Conservation (phyloP, 2,113 vertebrate genomes). For the Leiothrix lutea region DNA sequence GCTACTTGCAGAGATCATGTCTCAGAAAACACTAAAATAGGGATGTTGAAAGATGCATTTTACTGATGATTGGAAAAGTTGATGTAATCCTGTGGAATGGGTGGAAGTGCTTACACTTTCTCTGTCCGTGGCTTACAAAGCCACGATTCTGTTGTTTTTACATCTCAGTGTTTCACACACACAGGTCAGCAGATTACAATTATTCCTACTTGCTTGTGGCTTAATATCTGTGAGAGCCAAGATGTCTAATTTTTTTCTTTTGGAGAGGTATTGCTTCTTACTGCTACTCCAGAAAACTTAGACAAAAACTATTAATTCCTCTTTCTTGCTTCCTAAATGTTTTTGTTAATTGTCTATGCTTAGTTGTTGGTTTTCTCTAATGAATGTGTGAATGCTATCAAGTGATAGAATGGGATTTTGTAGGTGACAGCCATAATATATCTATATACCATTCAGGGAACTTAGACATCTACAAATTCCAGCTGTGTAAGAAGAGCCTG, state of each 20-base stretch:
- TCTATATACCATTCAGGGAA: background rate
- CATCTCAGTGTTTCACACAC: background rate
- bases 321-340: background rate
- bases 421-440: background rate
- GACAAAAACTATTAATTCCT: background rate
- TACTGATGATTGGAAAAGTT: background rate
- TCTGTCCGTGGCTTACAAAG: rapidly evolving
- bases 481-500: background rate
- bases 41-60: background rate
- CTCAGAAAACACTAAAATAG: background rate
- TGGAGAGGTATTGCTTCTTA: background rate
- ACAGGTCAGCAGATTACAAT: background rate
- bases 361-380: background rate
- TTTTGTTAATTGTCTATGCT: background rate
- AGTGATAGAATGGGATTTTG: background rate
- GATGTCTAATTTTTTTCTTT: background rate
- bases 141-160: background rate
- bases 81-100: background rate
- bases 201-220: background rate
- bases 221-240: background rate
- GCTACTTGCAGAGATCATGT: background rate
- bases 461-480: background rate
- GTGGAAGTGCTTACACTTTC: background rate
- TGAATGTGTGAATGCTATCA: background rate
- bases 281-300: background rate